These are phyloP conservation scores for Microhierax caerulescens DNA, from an alignment of 2,797 vertebrate species.

Conservation along the genomic window DNA sequence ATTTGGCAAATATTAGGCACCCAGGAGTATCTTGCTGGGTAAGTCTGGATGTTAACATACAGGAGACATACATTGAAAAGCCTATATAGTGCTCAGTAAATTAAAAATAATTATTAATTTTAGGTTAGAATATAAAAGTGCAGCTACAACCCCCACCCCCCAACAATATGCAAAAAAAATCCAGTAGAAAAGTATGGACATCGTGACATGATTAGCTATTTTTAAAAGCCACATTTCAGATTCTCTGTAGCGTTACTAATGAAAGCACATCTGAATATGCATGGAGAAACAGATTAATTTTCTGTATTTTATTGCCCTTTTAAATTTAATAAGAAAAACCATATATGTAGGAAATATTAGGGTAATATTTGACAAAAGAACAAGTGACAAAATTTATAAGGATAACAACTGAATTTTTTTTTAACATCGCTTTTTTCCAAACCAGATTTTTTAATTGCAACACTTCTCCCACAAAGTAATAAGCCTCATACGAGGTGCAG, in stretches of 20 bases:
- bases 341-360: not conserved
- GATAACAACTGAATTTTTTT: not conserved
- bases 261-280: not conserved
- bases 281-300: not conserved
- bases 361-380: not conserved
- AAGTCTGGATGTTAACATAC: not conserved
- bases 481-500: not conserved
- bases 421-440: not conserved
- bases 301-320: not conserved
- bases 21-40: not conserved
- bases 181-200: not conserved
- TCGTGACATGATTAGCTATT: not conserved
- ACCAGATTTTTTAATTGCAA: not conserved
- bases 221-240: not conserved
- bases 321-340: not conserved
- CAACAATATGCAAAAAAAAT: not conserved
- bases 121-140: not conserved
- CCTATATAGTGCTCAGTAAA: not conserved
- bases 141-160: not conserved
- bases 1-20: not conserved
- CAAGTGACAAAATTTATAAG: not conserved
- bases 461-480: not conserved
- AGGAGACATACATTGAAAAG: rapidly evolving
- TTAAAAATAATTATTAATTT: not conserved
- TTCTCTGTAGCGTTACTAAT: not conserved